phyloP scores from a whole-genome alignment of 2,888 invertebrate species.

The Nephrotoma guestfalica region DNA sequence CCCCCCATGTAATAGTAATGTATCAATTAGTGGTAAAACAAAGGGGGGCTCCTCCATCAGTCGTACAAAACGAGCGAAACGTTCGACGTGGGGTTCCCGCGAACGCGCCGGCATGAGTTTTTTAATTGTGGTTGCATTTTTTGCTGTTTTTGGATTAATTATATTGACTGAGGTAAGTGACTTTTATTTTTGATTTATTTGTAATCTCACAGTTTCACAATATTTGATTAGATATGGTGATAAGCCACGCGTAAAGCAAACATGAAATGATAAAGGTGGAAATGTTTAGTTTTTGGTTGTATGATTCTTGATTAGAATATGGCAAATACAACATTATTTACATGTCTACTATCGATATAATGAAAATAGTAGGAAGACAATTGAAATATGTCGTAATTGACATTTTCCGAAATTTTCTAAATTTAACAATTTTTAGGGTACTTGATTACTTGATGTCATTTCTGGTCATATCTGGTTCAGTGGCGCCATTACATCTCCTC shows the following conservation, averaged over 20 bases:
- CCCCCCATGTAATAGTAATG: constrained; percentile 21
- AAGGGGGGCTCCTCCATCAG: constrained; percentile 26
- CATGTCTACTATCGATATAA: no score
- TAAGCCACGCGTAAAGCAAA: background rate
- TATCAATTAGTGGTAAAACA: constrained; percentile 10
- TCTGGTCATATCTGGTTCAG: no score
- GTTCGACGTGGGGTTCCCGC: constrained; percentile 33
- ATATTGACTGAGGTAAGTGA: constrained; percentile 64
- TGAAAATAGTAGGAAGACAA: no score
- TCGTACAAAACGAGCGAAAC: constrained; percentile 25
- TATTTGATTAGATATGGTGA: background rate
- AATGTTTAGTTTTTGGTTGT: background rate
- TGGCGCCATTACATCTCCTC: no score
- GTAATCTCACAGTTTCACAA: background rate
- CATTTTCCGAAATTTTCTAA: no score
- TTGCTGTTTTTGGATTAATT: constrained; percentile 76
- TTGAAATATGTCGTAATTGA: no score
- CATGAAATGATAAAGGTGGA: background rate
- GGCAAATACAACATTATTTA: background rate
- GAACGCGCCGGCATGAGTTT: constrained; percentile 80
- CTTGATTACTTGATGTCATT: no score
- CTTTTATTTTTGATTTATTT: no score
- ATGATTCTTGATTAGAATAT: background rate
- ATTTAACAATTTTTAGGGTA: no score
- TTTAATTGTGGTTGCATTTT: constrained; percentile 81